Percentiles rank a stretch among this genome's conserved stretches.
Conservation (phyloP, 2,113 vertebrate genomes). For the Sceloporus undulatus region DNA sequence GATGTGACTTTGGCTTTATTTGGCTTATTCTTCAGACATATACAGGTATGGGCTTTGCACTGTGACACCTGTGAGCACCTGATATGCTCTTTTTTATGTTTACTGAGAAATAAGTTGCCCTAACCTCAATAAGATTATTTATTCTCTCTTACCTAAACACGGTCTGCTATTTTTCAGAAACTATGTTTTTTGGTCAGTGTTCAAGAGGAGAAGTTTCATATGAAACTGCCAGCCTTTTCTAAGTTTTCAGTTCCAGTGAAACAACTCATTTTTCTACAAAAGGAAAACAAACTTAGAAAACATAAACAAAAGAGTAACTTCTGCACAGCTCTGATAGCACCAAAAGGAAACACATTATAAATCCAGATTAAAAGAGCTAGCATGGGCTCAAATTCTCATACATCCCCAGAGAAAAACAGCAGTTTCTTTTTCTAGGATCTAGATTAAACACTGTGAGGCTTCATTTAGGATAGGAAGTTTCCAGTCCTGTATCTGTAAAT, state of each 20-base stretch:
- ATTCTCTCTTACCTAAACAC: background rate
- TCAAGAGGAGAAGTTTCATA: background rate
- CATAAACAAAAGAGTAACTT: slow-evolving; percentile 7
- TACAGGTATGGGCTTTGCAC: background rate
- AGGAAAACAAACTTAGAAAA: background rate
- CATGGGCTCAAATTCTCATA: background rate
- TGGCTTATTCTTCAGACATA: background rate
- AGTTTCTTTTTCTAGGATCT: slow-evolving; percentile 10
- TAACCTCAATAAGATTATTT: background rate
- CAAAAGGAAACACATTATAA: slow-evolving; percentile 44
- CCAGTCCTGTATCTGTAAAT: background rate
- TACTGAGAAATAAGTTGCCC: background rate
- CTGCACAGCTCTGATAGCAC: slow-evolving; percentile 18
- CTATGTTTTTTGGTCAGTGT: background rate
- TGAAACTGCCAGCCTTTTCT: background rate
- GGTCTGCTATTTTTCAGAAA: background rate
- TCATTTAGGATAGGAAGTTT: slow-evolving; percentile 48
- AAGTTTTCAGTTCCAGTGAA: background rate
- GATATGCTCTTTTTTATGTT: background rate
- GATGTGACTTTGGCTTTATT: background rate
- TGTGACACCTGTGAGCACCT: background rate
- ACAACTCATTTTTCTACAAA: background rate
- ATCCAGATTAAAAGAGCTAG: background rate
- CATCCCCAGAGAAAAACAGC: slow-evolving; percentile 8
- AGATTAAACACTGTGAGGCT: slow-evolving; percentile 17